Conservation (phyloP, 1,140 invertebrate genomes). For the Neodiprion fabricii region DNA sequence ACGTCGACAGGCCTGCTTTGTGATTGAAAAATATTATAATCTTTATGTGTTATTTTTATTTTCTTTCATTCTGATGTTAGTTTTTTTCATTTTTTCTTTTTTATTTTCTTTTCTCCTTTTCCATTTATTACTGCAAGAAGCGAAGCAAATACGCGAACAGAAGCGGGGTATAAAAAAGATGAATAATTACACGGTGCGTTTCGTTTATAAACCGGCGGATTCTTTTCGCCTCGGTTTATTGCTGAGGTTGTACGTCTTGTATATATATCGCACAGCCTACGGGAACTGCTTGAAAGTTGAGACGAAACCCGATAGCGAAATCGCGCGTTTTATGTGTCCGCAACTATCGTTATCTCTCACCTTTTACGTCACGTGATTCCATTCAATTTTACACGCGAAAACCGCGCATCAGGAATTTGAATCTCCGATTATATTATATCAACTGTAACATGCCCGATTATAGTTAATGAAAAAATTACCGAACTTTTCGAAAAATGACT, state of each 20-base stretch:
- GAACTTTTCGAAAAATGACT: no score
- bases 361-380: no score
- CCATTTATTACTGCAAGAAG: neutral
- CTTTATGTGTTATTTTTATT: no score
- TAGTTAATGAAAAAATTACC: neutral
- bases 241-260: neutral
- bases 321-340: neutral
- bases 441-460: conserved; percentile 11
- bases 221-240: conserved; percentile 10
- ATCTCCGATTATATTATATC: conserved; percentile 23
- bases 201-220: neutral
- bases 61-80: no score
- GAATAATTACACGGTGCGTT: no score
- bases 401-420: conserved; percentile 24
- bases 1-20: conserved; percentile 8
- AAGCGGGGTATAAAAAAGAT: no score
- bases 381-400: neutral
- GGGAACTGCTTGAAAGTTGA: conserved; percentile 1
- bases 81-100: neutral
- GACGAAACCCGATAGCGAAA: neutral
- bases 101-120: neutral
- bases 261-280: neutral
- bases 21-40: neutral
- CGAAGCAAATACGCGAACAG: neutral
- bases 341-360: neutral